Conservation (phyloP, 2,797 vertebrate species). For the Squalus acanthias region DNA sequence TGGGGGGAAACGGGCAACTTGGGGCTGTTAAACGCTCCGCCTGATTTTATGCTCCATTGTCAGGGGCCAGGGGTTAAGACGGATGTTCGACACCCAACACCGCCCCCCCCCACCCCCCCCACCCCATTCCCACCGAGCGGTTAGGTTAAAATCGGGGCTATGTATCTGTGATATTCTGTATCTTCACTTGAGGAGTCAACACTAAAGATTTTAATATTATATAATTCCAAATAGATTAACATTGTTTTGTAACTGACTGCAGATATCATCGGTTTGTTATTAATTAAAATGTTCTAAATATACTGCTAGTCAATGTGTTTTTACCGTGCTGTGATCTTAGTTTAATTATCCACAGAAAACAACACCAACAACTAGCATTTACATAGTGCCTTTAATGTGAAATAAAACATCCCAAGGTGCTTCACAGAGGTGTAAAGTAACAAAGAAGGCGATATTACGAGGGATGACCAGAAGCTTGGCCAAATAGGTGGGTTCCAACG, state of each 20-base stretch:
- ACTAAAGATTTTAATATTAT: neutral
- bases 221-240: neutral
- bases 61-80: neutral
- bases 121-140: neutral
- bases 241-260: neutral
- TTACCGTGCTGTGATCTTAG: too few species aligned
- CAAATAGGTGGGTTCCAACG: neutral
- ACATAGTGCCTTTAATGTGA: too few species aligned
- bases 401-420: neutral
- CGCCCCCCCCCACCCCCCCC: neutral
- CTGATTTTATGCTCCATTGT: neutral
- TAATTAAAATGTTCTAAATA: too few species aligned
- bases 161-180: neutral
- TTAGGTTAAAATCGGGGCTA: neutral
- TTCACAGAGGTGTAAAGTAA: neutral
- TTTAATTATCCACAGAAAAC: too few species aligned
- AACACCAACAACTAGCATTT: too few species aligned
- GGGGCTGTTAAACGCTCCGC: neutral
- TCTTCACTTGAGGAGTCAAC: neutral
- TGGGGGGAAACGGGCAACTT: too few species aligned
- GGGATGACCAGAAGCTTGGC: neutral
- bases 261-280: neutral
- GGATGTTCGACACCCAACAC: neutral
- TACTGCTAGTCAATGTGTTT: too few species aligned
- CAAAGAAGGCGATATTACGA: neutral